Conservation (phyloP, 2,113 vertebrate genomes). For the Baryphthengus martii region DNA sequence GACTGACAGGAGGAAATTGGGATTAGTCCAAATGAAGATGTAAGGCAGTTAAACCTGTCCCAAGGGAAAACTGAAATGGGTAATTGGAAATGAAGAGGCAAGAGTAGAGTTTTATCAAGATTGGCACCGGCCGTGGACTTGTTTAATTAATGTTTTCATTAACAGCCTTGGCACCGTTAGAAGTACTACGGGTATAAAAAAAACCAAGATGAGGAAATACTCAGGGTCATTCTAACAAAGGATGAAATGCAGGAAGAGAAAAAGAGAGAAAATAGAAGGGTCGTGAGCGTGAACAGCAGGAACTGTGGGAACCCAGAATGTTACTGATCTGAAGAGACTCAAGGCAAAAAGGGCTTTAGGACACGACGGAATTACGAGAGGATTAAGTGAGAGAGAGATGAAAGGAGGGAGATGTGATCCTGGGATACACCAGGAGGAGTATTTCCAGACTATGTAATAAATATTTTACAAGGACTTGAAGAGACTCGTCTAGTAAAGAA, state of each 20-base stretch:
- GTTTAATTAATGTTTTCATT: background rate
- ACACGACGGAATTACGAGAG: background rate
- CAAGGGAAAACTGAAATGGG: background rate
- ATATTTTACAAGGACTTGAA: background rate
- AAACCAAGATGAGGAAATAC: background rate
- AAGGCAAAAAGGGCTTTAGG: background rate
- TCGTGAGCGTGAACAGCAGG: background rate
- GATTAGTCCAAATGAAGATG: background rate
- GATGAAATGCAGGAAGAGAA: background rate
- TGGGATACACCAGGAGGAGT: background rate
- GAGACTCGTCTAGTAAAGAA: background rate
- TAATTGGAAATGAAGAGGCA: background rate
- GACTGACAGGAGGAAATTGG: background rate
- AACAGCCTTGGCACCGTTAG: background rate
- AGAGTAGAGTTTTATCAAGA: background rate
- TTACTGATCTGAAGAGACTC: background rate
- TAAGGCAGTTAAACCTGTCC: background rate
- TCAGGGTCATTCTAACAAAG: background rate
- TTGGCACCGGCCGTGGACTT: background rate
- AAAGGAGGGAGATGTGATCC: background rate
- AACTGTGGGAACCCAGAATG: background rate
- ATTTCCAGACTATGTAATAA: background rate
- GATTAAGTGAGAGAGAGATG: background rate
- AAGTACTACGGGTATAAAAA: background rate
- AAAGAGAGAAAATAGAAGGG: background rate